A percentile compares a stretch with the other conserved stretches of the same genome.
phyloP scores from a whole-genome alignment of 2,113 vertebrate genomes.

The Oryzias melastigma region DNA sequence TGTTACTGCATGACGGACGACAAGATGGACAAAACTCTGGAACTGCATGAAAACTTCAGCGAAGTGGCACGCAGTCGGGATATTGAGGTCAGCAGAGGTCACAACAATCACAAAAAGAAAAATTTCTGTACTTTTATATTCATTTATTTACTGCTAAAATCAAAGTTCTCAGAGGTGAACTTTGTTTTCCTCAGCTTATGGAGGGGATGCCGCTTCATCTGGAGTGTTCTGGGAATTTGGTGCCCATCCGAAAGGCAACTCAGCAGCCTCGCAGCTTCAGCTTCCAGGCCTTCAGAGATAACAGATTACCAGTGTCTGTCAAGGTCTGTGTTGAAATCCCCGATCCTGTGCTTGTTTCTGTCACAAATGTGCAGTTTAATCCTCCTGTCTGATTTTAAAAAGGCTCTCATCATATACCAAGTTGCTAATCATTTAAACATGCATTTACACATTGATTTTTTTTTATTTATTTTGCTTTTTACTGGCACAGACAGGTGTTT shows the following conservation, averaged over 20 bases:
- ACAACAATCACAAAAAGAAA: not conserved
- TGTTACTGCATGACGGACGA: conserved; percentile 99
- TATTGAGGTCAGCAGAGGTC: conserved; percentile 84
- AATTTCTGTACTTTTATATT: not conserved
- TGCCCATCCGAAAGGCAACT: conserved; percentile 90
- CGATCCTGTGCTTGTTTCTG: conserved; percentile 9
- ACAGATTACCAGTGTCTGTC: conserved; percentile 88
- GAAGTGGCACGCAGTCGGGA: conserved; percentile 97
- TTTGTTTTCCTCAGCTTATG: conserved; percentile 80
- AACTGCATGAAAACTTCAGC: conserved; percentile 94
- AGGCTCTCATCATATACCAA: too few species aligned
- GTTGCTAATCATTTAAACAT: not conserved
- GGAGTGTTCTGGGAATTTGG: conserved; percentile 93
- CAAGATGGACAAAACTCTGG: conserved; percentile 97
- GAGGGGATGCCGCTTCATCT: conserved; percentile 93
- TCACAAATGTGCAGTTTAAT: not conserved
- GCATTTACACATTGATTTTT: conserved; percentile 13
- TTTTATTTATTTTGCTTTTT: conserved; percentile 28
- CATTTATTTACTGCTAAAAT: not conserved
- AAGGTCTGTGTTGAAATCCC: conserved; percentile 80
- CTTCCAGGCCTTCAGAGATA: conserved; percentile 96
- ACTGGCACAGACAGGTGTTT: not conserved
- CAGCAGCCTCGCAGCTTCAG: conserved; percentile 92
- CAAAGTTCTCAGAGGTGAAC: not conserved
- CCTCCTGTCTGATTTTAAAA: not conserved